phyloP scores from a whole-genome alignment of 1,140 invertebrate genomes.

The Cotesia typhae region DNA sequence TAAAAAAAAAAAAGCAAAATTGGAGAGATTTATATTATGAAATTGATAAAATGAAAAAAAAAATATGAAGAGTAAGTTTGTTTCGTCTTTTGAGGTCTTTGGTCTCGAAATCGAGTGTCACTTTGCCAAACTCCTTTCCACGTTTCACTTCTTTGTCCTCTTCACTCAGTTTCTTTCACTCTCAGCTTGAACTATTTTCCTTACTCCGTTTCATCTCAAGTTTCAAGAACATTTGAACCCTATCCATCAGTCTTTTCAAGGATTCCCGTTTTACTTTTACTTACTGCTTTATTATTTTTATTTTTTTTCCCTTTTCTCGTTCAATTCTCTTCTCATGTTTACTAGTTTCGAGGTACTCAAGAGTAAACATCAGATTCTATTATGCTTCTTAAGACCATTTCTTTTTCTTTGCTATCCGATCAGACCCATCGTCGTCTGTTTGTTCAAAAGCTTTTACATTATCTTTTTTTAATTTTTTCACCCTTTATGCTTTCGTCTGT shows the following conservation, averaged over 20 bases:
- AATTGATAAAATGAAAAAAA: constrained; percentile 18
- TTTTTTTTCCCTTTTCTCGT: constrained; percentile 8
- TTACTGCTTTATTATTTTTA: neutral
- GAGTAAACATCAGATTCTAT: constrained; percentile 11
- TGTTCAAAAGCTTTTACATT: neutral
- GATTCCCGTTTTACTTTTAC: constrained; percentile 1
- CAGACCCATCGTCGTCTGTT: neutral
- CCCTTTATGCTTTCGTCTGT: neutral
- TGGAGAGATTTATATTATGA: constrained; percentile 13
- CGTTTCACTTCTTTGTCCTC: constrained; percentile 15
- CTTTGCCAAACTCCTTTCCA: constrained; percentile 43
- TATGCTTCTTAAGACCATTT: constrained; percentile 1
- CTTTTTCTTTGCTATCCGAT: neutral
- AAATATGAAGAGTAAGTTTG: constrained; percentile 33
- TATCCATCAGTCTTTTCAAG: constrained; percentile 15
- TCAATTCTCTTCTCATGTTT: neutral
- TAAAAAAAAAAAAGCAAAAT: constrained; percentile 28
- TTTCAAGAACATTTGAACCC: constrained; percentile 8
- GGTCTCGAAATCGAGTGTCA: constrained; percentile 47
- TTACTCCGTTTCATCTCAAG: constrained; percentile 12
- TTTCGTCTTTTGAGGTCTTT: constrained; percentile 42
- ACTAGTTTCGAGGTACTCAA: neutral
- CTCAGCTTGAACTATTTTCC: constrained; percentile 20
- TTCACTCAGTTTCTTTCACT: constrained; percentile 6
- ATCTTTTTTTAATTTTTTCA: neutral